Evolutionary conservation across 1,140 invertebrate genomes (phyloP), one percentile per base, ranked within the genome.

Genomic region (Brachionus calyciflorus): DNA sequence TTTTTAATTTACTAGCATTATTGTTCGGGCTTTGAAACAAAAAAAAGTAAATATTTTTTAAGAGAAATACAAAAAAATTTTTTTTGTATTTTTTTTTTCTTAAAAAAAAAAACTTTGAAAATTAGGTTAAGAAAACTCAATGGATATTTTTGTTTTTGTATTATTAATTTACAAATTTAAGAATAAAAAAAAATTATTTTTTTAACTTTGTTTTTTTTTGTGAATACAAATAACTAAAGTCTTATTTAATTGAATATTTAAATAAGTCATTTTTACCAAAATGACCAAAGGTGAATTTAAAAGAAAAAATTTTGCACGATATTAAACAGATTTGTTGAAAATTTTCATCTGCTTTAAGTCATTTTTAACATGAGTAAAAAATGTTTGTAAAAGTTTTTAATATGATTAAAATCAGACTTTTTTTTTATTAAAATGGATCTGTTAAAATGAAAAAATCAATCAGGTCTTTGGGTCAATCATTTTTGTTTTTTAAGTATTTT

Each of bases 111-210:
- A 33, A 7, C 30, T 17, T 37, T 37, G 37, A 60, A 60, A 60
- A 60, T 37, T 60, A 60, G 55, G 55, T 60, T 60, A 60, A 60
- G 55, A 60, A 60, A 60, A 60, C 55, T 60, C 30, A 5, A 60
- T 37, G 28, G 33, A 5, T 37, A 5, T 37, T 9, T 3, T 37
- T 37, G 3, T 37, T 37, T 37, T 37, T 37, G 33, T 37, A 60
- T 60, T 60, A 60, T 60, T 60, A 60, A 60, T 60, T 60, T 60
- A 60, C 17, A 60, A 60, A 60, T 33, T 60, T 60, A 33, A 30
- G 37, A 37, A 33, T n/a, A n/a, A n/a, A n/a, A n/a, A n/a, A n/a
- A n/a, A 17, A 19, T 37, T n/a, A 12, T 26, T 37, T 60, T 60
- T 60, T 17, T 26, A 17, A 33, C 37, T 60, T 60, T 60, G 26